Evolutionary conservation across 2,113 vertebrate genomes (phyloP).

Genomic region (Sialia sialis): DNA sequence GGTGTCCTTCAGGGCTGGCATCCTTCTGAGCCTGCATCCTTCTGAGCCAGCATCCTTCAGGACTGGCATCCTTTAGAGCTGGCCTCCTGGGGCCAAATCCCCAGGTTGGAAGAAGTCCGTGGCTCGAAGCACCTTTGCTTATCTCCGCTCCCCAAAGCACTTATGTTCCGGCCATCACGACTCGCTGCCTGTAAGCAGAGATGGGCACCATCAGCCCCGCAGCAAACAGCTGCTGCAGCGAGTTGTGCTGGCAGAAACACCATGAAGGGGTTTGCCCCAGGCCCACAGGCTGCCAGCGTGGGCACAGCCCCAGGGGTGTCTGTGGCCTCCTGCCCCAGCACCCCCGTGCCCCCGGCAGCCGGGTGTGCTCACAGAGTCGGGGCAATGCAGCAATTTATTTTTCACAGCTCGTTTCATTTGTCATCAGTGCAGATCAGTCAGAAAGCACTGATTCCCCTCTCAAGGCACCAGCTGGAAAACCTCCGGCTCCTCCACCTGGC

Average conservation of each 20-base stretch:
- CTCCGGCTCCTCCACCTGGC: background rate
- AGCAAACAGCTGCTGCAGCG: slow-evolving; percentile 8
- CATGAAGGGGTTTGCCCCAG: background rate
- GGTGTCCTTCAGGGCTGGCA: background rate
- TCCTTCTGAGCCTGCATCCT: background rate
- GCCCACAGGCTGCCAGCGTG: background rate
- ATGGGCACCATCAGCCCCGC: background rate
- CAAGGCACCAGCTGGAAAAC: slow-evolving; percentile 7
- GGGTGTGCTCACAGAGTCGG: background rate
- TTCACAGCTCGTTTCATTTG: background rate
- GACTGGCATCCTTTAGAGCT: background rate
- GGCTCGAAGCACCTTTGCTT: background rate
- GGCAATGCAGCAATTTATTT: background rate
- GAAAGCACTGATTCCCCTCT: background rate
- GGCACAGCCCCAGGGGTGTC: background rate
- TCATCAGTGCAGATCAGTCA: background rate
- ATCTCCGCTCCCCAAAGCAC: slow-evolving; percentile 19
- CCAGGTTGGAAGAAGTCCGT: background rate
- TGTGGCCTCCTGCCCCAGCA: background rate
- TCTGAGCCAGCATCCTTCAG: background rate
- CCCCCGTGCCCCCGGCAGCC: background rate
- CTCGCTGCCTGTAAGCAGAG: background rate
- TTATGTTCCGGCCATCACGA: rapidly evolving
- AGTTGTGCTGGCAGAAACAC: background rate
- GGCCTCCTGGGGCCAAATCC: background rate